Conservation (phyloP, 1,140 invertebrate genomes). For the Drosophila nebulosa region DNA sequence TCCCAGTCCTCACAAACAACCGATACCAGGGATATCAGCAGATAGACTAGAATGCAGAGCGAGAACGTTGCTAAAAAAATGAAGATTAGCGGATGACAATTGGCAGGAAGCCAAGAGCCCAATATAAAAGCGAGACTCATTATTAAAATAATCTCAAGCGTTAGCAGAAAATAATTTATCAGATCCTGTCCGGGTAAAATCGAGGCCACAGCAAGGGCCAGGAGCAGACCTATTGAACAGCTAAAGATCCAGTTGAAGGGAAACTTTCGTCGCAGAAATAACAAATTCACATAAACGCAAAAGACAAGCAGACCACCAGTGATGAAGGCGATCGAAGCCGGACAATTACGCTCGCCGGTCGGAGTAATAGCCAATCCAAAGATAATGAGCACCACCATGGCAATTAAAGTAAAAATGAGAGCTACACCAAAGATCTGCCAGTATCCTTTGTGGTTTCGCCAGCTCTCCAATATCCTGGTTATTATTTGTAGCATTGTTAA, state of each 20-base stretch:
- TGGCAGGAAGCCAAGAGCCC: conserved; percentile 24
- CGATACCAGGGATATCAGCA: background rate
- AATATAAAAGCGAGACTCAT: conserved; percentile 19
- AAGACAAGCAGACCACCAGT: background rate
- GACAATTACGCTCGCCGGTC: background rate
- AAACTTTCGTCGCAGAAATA: conserved; percentile 13
- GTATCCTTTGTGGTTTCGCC: background rate
- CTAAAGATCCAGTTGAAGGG: conserved; percentile 40
- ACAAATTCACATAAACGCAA: conserved; percentile 18
- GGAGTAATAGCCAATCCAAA: background rate
- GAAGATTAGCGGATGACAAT: background rate
- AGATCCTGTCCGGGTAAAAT: background rate
- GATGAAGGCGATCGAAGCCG: conserved; percentile 1
- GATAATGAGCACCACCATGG: conserved; percentile 8
- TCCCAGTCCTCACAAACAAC: rapidly evolving
- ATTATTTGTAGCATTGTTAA: background rate
- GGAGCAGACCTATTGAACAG: background rate
- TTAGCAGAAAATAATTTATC: background rate
- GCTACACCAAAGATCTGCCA: conserved; percentile 16
- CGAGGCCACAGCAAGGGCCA: conserved; percentile 20
- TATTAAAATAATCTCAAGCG: conserved; percentile 23
- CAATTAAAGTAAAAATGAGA: conserved; percentile 10
- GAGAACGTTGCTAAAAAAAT: background rate
- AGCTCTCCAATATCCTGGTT: background rate
- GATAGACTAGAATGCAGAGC: background rate